Evolutionary conservation across 2,113 vertebrate species (phyloP).

Genomic region (Bubo bubo): DNA sequence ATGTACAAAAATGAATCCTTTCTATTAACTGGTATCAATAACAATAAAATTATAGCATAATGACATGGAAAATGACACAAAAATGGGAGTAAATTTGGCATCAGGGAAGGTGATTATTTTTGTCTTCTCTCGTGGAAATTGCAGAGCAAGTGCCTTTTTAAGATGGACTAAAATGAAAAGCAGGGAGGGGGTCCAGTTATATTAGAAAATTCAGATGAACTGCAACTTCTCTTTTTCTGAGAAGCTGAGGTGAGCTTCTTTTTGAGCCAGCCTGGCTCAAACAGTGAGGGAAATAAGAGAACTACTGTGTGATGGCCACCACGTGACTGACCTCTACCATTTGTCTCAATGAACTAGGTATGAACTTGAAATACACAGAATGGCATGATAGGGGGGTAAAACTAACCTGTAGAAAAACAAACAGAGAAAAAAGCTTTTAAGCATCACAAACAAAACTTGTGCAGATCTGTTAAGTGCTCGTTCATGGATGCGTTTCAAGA

Average conservation of each 20-base stretch:
- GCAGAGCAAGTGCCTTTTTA: background rate
- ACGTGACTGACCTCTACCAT: background rate
- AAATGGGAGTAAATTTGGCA: background rate
- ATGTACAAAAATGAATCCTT: background rate
- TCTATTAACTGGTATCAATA: background rate
- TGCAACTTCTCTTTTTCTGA: background rate
- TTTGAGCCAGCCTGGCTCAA: background rate
- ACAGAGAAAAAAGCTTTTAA: background rate
- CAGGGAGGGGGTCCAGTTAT: accelerated
- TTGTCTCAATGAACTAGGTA: background rate
- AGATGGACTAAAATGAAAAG: background rate
- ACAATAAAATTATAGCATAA: background rate
- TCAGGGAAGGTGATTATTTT: background rate
- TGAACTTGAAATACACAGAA: background rate
- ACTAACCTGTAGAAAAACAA: background rate
- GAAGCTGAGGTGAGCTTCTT: background rate
- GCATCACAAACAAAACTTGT: background rate
- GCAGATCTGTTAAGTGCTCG: background rate
- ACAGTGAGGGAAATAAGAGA: background rate
- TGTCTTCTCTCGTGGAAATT: background rate
- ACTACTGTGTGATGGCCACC: background rate
- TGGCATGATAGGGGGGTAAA: background rate
- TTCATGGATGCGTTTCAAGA: background rate
- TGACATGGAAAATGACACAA: background rate
- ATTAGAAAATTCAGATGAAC: background rate